Evolutionary conservation across 2,797 vertebrate species (phyloP).

Genomic region (Lacerta agilis): DNA sequence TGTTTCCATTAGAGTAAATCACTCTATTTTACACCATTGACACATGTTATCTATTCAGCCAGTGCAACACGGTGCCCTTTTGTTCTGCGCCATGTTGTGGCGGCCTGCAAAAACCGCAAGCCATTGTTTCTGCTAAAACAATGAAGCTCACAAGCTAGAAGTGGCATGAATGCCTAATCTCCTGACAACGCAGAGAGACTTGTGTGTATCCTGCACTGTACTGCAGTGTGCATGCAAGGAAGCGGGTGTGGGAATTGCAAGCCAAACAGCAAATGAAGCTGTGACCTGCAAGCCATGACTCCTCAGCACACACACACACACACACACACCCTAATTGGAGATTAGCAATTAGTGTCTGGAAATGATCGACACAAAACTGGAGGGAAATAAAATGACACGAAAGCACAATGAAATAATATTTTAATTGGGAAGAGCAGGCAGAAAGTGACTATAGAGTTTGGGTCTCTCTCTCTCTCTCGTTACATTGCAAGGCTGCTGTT

Average conservation of each 20-base stretch:
- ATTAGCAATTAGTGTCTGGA: conserved; percentile 40
- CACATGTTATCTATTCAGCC: conserved; percentile 59
- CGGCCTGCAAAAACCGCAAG: conserved; percentile 7
- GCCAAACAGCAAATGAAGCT: conserved; percentile 31
- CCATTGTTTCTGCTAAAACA: conserved; percentile 40
- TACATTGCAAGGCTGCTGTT: not conserved
- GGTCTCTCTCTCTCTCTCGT: not conserved
- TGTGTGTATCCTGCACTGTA: not conserved
- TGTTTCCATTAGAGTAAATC: conserved; percentile 59
- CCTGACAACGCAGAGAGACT: not conserved
- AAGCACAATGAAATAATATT: conserved; percentile 5
- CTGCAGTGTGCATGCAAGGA: not conserved
- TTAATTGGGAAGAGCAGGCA: not conserved
- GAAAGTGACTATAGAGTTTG: not conserved
- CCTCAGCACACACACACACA: not conserved
- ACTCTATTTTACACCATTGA: conserved; percentile 44
- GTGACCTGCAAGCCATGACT: not conserved
- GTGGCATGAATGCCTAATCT: conserved; percentile 18
- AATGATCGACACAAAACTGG: conserved; percentile 9
- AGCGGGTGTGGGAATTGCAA: not conserved
- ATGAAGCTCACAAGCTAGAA: conserved; percentile 34
- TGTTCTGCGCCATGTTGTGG: conserved; percentile 1
- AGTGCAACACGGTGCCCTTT: conserved; percentile 43
- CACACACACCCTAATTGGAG: not conserved
- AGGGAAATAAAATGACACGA: conserved; percentile 15